Percentiles rank a stretch among this genome's conserved stretches.
These are phyloP conservation scores for Cassiopea andromeda DNA, from an alignment of 30 jellyfish, hydroid and myxozoan species.

Conservation along the genomic window DNA sequence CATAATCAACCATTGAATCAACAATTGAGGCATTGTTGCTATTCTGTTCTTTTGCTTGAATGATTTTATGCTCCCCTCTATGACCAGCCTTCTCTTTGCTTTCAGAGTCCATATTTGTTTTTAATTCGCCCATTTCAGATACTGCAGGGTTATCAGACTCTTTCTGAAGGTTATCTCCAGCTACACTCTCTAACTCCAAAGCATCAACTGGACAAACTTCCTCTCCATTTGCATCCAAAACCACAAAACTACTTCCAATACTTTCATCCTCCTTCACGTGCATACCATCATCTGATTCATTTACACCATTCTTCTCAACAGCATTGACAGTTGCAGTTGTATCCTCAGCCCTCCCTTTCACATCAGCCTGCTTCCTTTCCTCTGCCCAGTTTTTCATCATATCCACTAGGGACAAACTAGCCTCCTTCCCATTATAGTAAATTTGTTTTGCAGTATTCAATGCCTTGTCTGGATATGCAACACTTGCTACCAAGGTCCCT, in stretches of 20 bases:
- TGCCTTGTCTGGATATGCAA: constrained; percentile 65
- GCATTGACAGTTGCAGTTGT: no score
- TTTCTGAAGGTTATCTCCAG: neutral
- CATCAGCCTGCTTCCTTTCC: neutral
- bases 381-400: constrained; percentile 15
- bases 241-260: neutral
- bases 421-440: constrained; percentile 23
- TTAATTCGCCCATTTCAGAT: neutral
- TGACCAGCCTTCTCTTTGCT: neutral
- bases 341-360: neutral
- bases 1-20: constrained; percentile 43
- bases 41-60: neutral
- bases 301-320: neutral
- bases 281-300: neutral
- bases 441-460: neutral
- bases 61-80: neutral
- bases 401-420: constrained; percentile 23
- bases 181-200: neutral
- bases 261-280: neutral
- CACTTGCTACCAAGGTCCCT: constrained; percentile 56
- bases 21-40: neutral
- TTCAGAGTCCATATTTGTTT: neutral
- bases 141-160: neutral
- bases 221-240: constrained; percentile 26
- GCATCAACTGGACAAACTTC: constrained; percentile 22